Evolutionary conservation across 1,140 invertebrate species (phyloP), one percentile per base, ranked within the genome.

Genomic region (Goniozus legneri): DNA sequence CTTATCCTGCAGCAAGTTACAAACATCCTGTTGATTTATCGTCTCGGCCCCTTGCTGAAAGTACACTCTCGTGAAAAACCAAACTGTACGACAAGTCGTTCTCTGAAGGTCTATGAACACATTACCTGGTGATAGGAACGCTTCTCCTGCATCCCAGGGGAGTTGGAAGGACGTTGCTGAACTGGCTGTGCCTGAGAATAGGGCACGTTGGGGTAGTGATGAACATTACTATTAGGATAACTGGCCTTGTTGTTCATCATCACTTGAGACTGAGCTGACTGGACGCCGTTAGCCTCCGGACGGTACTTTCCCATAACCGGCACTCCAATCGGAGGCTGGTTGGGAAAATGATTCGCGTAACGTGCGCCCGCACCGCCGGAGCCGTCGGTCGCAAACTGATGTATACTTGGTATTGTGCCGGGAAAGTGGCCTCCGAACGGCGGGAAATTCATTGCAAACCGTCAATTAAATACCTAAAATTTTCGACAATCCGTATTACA

Each of bases 371-470:
- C 71, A 58, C 73, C 66, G 20, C 70, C 67, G 47, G 76, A 75
- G 54, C 80, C 75, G 57, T 81, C 79, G 32, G 75, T 71, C 44
- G 80, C 76, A 56, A 83, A 83, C 60, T 84, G 82, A 69, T 83
- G 82, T 49, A 84, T 83, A 45, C 79, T 79, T 35, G 81, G 80
- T 63, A 83, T 81, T 30, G 80, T 76, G 54, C 79, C 76, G 46
- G 81, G 78, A 70, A 84, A 83, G 51, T 82, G 82, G 54, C 80
- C 78, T 63, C 80, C 81, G 62, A 83, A 84, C 52, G 80, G 80
- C 62, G 82, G 78, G 64, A 84, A 84, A 77, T 83, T 84, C 82
- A 84, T 84, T 70, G 66, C 66, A 64, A 58, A 62, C 51, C 58
- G 62, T 73, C 65, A 71, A 64, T 75, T 59, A 58, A 52, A 67